Evolutionary conservation across 2,797 vertebrate species (phyloP).

Genomic region (Bufotes viridis): DNA sequence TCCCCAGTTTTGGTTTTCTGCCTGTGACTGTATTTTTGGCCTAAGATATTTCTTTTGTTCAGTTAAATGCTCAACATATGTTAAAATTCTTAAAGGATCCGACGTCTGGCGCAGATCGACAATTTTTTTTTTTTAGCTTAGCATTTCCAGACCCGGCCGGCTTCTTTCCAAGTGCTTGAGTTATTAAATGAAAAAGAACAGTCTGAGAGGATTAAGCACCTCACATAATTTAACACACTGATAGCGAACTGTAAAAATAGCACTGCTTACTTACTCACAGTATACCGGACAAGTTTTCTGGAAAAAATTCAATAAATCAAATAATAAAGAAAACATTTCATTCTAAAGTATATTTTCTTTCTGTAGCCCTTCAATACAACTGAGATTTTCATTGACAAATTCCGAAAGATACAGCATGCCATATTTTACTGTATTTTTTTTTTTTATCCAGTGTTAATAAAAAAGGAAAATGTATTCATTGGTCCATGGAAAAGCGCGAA

Average conservation of each 20-base stretch:
- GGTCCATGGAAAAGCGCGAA: too few species aligned
- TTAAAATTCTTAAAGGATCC: conserved; percentile 40
- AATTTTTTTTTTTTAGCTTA: conserved; percentile 49
- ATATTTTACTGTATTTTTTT: neutral
- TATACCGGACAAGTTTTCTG: conserved; percentile 51
- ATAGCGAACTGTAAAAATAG: conserved; percentile 60
- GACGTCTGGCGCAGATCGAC: conserved; percentile 40
- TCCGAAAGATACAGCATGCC: neutral
- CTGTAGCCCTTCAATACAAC: neutral
- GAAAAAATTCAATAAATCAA: conserved; percentile 51
- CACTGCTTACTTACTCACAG: conserved; percentile 52
- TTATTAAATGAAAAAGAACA: conserved; percentile 63
- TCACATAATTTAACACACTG: conserved; percentile 63
- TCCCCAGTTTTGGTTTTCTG: conserved; percentile 71
- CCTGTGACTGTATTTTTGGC: conserved; percentile 53
- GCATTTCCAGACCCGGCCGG: conserved; percentile 54
- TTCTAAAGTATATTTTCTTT: conserved; percentile 20
- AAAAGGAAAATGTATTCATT: neutral
- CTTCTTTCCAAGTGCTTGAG: conserved; percentile 58
- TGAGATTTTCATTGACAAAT: conserved; percentile 14
- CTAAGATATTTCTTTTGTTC: conserved; percentile 69
- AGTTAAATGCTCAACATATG: conserved; percentile 63
- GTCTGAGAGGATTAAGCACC: conserved; percentile 62
- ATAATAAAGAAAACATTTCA: conserved; percentile 32
- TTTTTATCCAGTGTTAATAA: neutral